Evolutionary conservation across 1,140 invertebrate species (phyloP).

Genomic region (Psilanteris sp.): DNA sequence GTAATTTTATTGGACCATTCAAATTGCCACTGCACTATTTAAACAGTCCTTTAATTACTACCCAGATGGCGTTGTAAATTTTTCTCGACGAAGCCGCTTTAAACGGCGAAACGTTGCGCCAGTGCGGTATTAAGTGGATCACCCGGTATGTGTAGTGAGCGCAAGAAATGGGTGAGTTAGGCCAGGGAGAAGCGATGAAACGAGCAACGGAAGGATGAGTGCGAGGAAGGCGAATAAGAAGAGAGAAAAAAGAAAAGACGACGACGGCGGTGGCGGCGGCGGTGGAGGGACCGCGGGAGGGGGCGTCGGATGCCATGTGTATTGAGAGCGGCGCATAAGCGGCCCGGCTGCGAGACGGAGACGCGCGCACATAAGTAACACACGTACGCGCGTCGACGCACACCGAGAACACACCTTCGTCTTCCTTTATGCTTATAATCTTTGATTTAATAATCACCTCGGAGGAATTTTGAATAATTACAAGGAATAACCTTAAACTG

Average conservation of each 20-base stretch:
- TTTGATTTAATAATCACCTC: conserved; percentile 56
- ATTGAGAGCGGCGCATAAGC: conserved; percentile 61
- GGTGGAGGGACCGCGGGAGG: conserved; percentile 1
- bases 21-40: too few species aligned
- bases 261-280: too few species aligned
- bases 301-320: conserved; percentile 72
- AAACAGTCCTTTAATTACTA: too few species aligned
- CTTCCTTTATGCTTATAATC: conserved; percentile 42
- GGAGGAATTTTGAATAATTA: conserved; percentile 49
- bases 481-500: conserved; percentile 18
- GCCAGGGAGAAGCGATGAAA: conserved; percentile 69
- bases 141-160: conserved; percentile 71
- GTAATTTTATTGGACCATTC: too few species aligned
- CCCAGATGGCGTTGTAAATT: too few species aligned
- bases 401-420: too few species aligned
- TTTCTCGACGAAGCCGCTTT: too few species aligned
- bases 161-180: conserved; percentile 75
- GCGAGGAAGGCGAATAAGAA: conserved; percentile 52
- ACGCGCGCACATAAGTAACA: background rate
- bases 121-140: conserved; percentile 15
- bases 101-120: too few species aligned
- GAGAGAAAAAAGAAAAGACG: conserved; percentile 8
- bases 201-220: conserved; percentile 60
- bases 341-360: conserved; percentile 23
- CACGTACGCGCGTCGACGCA: conserved; percentile 9